These are phyloP conservation scores for Catostylus mosaicus DNA, from an alignment of 30 jellyfish, hydroid and myxozoan species.

Conservation along the genomic window DNA sequence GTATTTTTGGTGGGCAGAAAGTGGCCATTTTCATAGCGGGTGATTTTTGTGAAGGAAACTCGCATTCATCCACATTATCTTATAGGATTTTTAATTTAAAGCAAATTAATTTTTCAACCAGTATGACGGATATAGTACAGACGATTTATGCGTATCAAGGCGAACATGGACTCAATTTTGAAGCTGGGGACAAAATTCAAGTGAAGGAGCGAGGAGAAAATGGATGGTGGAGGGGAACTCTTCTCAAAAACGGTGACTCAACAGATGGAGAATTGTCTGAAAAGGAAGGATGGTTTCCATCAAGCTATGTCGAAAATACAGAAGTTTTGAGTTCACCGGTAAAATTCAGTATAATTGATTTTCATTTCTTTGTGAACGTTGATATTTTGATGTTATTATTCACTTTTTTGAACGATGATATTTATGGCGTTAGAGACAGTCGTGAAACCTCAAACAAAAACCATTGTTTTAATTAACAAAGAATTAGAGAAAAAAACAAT, in stretches of 20 bases:
- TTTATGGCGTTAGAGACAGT: constrained; percentile 4
- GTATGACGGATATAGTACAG: constrained; percentile 53
- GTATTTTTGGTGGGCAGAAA: background rate
- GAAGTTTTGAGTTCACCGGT: constrained; percentile 8
- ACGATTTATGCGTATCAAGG: constrained; percentile 49
- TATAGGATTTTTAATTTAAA: background rate
- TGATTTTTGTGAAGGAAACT: background rate
- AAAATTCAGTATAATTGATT: too few relatives aligned
- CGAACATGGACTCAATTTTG: constrained; percentile 60
- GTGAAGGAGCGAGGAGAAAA: constrained; percentile 61
- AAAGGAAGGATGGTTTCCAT: constrained; percentile 78
- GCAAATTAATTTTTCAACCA: background rate
- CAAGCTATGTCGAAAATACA: constrained; percentile 49
- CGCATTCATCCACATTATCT: background rate
- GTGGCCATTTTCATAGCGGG: constrained; percentile 6
- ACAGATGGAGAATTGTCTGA: constrained; percentile 11
- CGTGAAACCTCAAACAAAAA: background rate
- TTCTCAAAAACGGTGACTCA: constrained; percentile 38
- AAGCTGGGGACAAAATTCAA: constrained; percentile 56
- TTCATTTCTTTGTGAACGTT: background rate
- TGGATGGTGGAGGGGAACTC: constrained; percentile 83
- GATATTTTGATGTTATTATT: background rate
- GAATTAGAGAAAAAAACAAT: background rate
- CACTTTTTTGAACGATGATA: background rate
- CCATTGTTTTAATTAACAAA: background rate